Evolutionary conservation across 2,113 vertebrate species (phyloP).

Genomic region (Gorsachius goisagi): DNA sequence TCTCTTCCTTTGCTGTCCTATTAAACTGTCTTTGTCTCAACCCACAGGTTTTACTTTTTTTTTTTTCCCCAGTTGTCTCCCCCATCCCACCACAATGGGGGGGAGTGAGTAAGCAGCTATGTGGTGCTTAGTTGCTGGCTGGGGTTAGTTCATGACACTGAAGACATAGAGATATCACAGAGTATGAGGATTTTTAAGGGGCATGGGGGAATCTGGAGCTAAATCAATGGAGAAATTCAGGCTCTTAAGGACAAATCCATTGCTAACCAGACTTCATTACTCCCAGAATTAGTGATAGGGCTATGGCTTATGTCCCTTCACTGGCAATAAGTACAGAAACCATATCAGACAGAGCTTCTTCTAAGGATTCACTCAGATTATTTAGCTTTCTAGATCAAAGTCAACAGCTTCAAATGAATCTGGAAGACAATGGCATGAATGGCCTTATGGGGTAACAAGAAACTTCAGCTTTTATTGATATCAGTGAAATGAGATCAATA

Average conservation of each 20-base stretch:
- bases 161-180: background rate
- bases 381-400: conserved; percentile 12
- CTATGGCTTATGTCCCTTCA: background rate
- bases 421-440: background rate
- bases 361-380: background rate
- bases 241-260: background rate
- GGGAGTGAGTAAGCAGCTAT: too few species aligned
- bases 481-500: conserved; percentile 1
- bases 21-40: too few species aligned
- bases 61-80: too few species aligned
- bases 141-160: background rate
- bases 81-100: too few species aligned
- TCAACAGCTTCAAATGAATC: conserved; percentile 10
- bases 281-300: background rate
- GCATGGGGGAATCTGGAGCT: background rate
- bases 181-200: background rate
- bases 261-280: background rate
- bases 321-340: background rate
- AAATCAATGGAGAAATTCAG: background rate
- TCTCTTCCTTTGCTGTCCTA: too few species aligned
- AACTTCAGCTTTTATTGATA: conserved; percentile 13
- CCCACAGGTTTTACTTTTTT: too few species aligned
- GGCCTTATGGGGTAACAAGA: background rate
- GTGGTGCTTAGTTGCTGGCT: too few species aligned
- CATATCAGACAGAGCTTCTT: background rate